These are phyloP conservation scores for Calonectris borealis DNA, from an alignment of 2,113 vertebrate genomes.

Conservation along the genomic window DNA sequence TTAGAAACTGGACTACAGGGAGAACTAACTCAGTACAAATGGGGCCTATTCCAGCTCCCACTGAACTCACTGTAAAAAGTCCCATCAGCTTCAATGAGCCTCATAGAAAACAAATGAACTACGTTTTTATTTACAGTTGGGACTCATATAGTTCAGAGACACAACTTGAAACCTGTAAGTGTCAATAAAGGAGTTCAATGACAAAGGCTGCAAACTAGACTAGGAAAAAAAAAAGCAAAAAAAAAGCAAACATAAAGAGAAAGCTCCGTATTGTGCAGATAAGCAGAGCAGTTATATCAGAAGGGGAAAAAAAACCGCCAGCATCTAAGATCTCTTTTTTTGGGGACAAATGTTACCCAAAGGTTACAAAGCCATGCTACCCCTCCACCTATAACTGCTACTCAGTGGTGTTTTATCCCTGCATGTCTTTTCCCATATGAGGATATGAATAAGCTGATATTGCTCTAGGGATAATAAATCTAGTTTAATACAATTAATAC, in stretches of 20 bases:
- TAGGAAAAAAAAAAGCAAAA: not conserved
- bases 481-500: not conserved
- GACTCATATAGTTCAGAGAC: not conserved
- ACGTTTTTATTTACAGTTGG: not conserved
- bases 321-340: not conserved
- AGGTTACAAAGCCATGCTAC: not conserved
- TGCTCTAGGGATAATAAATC: not conserved
- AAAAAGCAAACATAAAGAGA: not conserved
- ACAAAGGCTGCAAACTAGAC: not conserved
- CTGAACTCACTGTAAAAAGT: not conserved
- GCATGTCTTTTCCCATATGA: not conserved
- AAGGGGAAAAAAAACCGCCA: not conserved
- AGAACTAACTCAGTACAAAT: not conserved
- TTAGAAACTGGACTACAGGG: slow-evolving; percentile 8
- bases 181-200: not conserved
- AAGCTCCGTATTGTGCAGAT: not conserved
- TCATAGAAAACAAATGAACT: not conserved
- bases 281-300: not conserved
- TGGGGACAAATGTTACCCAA: not conserved
- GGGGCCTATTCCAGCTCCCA: not conserved
- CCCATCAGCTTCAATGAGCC: not conserved
- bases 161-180: not conserved
- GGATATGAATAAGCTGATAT: not conserved
- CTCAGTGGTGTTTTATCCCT: not conserved
- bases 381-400: not conserved